Evolutionary conservation across 2,113 vertebrate species (phyloP), one percentile per base, ranked within the genome.

Genomic region (Zonotrichia leucophrys): DNA sequence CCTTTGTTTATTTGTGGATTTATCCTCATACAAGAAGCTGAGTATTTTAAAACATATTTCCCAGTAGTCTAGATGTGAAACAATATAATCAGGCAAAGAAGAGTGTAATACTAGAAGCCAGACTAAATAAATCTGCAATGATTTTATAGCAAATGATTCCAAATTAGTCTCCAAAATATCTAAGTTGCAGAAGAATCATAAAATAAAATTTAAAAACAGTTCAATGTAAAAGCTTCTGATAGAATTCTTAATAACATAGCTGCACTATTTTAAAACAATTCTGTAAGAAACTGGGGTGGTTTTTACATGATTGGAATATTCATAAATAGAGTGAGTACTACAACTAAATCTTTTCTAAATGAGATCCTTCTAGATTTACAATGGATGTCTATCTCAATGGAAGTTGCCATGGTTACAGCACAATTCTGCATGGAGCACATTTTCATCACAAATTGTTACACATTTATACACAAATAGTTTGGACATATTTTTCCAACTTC

Each of bases 341-440:
- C 70, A 92, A 80, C 59, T 87, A 85, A 92, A 84, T 90, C 47
- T 92, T 83, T 75, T 67, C 75, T 77, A 85, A 90, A 95, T 94
- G 19, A 87, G 75, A 70, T 87, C 64, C 53, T 89, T 56, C 50
- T 9, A 92, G 84, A 91, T 83, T 94, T 85, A 78, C 94, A 95
- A 70, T 83, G 92, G 69, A 76, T 77, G 73, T 74, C 50, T 94
- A 82, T 87, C 56, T 91, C 81, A 92, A 35, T 90, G 67, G 70
- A 83, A 81, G 96, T 96, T 96, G 53, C 89, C 82, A 90, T 95
- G 86, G 95, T 62, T 95, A 97, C 95, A 78, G 75, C 63, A 83
- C 82, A 95, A 56, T 83, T 92, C 79, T 83, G 31, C 50, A 46
- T 10, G 39, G 52, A 88, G 66, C 55, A 60, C 60, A 12, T n/a